A percentile compares a stretch with the other conserved stretches of the same genome.
Conservation (phyloP, 2,797 vertebrate genomes). For the Poecile montanus region DNA sequence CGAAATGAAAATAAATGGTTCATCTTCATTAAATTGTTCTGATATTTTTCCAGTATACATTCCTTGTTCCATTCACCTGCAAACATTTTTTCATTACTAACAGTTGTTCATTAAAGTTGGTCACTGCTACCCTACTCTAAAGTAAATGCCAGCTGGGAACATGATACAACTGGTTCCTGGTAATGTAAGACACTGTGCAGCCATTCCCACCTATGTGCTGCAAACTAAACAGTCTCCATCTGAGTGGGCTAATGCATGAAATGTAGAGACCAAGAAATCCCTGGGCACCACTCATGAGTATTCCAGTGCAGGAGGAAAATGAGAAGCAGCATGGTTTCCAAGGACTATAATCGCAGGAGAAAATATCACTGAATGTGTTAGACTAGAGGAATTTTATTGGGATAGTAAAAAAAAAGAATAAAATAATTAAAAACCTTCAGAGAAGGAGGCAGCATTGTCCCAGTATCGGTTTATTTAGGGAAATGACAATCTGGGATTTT, state of each 20-base stretch:
- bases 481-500: background rate
- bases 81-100: slow-evolving; percentile 55
- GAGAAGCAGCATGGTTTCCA: background rate
- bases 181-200: slow-evolving; percentile 26
- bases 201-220: slow-evolving; percentile 1
- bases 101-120: slow-evolving; percentile 53
- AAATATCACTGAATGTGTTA: background rate
- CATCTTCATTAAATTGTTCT: slow-evolving; percentile 12
- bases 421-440: background rate
- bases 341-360: background rate
- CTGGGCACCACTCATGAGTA: background rate
- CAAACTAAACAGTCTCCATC: slow-evolving; percentile 20
- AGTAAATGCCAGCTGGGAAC: slow-evolving; percentile 55
- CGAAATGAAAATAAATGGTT: background rate
- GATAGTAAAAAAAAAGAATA: background rate
- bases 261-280: background rate
- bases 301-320: background rate
- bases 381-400: background rate
- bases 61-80: slow-evolving; percentile 45
- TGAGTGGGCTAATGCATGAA: background rate
- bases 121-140: slow-evolving; percentile 23
- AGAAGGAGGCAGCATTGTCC: background rate
- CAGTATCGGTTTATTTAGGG: background rate
- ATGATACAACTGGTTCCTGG: background rate
- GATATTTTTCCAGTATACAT: slow-evolving; percentile 11